Base-by-base conservation (phyloP, 2,797 vertebrate species). In the Enteromius mattozi region DNA sequence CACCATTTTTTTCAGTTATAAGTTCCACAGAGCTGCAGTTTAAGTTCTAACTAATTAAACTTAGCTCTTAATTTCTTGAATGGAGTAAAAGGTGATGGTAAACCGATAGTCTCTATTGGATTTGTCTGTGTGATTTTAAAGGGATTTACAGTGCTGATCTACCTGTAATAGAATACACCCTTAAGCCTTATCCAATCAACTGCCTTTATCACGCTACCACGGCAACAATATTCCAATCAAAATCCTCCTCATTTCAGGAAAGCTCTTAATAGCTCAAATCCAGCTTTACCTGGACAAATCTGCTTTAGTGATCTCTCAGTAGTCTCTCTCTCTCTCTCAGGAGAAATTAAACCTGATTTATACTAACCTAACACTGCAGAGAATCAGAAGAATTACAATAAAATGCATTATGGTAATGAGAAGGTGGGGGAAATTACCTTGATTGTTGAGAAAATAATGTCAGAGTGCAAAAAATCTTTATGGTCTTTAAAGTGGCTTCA, bases 121-220 rank as follows among this genome's bases (percentile, higher is more conserved):
- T 83, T 51, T 30, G 42, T 78, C 27, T 72, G 56, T 78, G 21
- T 45, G n/a, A 40, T 54, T 80, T 83, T 35, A 75, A 83, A 76
- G 51, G 81, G 81, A 83, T 83, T 83, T 66, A 76, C 81, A 68
- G 45, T 14, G 59, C 33, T 30, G 42, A 66, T 51, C 42, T 37
- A 83, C 65, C 76, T 85, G 86, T 37, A 82, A 85, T 82, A 66
- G 49, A 84, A 84, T 86, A 85, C 68, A 78, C 78, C 72, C 27
- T 75, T 85, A 82, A 85, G 16, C 80, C 30, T 27, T 47, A 85
- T 56, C 83, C 83, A 87, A 79, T 82, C 80, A 78, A 21, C 75
- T 75, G 76, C 47, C 74, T 77, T 83, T 79, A 76, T 77, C 76
- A 70, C 13, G n/a, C 61, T 74, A 66, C 76, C 70, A 85, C 49